phyloP scores from a whole-genome alignment of 2,113 vertebrate genomes.

The Ophthalmolycus amberensis region DNA sequence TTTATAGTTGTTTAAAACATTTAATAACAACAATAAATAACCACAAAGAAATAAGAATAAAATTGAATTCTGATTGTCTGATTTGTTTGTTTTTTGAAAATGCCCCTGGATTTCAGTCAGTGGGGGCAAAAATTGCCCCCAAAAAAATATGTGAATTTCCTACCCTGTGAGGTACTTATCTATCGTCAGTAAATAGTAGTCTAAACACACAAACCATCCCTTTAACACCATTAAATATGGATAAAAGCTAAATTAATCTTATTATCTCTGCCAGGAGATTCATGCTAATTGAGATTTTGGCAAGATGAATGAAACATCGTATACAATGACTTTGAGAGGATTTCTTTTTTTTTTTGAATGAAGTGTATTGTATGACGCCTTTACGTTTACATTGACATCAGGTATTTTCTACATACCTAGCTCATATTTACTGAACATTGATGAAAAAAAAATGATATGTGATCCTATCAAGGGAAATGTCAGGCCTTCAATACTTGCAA shows the following conservation, averaged over 20 bases:
- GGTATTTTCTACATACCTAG: not conserved
- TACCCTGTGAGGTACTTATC: no score
- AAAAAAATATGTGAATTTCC: no score
- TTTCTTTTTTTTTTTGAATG: not conserved
- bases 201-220: not conserved
- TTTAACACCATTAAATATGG: not conserved
- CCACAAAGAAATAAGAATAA: no score
- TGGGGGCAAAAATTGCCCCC: no score
- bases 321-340: not conserved
- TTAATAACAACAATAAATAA: no score
- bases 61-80: no score
- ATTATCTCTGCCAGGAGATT: not conserved
- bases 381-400: not conserved
- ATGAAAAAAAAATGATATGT: slow-evolving; percentile 14
- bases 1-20: no score
- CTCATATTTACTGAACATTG: slow-evolving; percentile 8
- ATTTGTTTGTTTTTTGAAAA: no score
- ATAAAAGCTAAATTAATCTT: not conserved
- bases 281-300: not conserved
- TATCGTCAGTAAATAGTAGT: not conserved
- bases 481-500: slow-evolving; percentile 24
- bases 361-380: not conserved
- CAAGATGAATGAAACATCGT: not conserved
- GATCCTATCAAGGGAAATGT: slow-evolving; percentile 3
- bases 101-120: no score